Evolutionary conservation across 2,888 invertebrate genomes (phyloP).

Genomic region (Andrena trimmerana): DNA sequence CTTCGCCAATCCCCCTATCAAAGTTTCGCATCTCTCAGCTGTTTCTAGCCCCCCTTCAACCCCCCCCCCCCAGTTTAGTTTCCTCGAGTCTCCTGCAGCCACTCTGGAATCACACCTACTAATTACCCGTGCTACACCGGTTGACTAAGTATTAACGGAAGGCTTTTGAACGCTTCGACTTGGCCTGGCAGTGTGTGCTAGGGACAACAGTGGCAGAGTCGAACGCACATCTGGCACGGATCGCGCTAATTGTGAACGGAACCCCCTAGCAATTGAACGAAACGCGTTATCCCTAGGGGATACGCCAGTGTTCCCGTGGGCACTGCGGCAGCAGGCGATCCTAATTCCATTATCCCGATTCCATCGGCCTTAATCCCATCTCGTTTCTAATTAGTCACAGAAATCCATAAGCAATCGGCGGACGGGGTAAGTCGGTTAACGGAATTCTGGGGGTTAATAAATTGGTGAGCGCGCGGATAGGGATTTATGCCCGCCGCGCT

Average conservation of each 20-base stretch:
- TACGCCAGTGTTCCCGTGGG: not conserved
- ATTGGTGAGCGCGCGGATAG: not conserved
- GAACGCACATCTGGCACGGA: slow-evolving; percentile 8
- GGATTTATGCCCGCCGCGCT: not conserved
- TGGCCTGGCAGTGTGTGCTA: not conserved
- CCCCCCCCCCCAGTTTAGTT: not conserved
- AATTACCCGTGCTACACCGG: not conserved
- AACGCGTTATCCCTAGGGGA: slow-evolving; percentile 6
- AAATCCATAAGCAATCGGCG: not conserved
- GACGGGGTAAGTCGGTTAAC: not conserved
- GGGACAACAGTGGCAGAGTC: not conserved
- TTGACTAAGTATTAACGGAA: not conserved
- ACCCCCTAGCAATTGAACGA: not conserved
- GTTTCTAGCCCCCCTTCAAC: not conserved
- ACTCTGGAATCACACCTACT: not conserved
- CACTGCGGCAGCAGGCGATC: not conserved
- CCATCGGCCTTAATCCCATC: not conserved
- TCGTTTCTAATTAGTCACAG: not conserved
- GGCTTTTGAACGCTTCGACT: not conserved
- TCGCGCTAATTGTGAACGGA: slow-evolving; percentile 23
- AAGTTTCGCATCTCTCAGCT: not conserved
- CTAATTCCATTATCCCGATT: slow-evolving; percentile 11
- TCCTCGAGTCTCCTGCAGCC: too few species aligned
- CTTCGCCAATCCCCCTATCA: not conserved
- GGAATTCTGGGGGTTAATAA: not conserved